Evolutionary conservation across 2,113 vertebrate genomes (phyloP).

Genomic region (Urocitellus parryii): DNA sequence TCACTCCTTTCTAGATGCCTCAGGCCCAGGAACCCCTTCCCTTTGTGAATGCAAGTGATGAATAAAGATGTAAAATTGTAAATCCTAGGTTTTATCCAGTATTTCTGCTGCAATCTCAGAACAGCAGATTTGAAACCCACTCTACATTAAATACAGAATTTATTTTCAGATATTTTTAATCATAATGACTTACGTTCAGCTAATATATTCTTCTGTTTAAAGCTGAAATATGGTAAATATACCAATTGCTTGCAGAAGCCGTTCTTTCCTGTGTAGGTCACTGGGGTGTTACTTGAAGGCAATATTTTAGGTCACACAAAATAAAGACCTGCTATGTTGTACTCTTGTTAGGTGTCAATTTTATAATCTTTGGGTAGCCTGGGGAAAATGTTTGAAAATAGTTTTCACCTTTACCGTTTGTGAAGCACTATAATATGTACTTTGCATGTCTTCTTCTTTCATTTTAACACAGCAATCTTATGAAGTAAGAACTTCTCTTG

Average conservation of each 20-base stretch:
- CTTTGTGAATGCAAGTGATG: slow-evolving; percentile 58
- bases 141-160: neutral
- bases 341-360: neutral
- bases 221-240: neutral
- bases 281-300: neutral
- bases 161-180: slow-evolving; percentile 53
- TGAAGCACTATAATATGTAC: neutral
- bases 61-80: neutral
- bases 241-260: slow-evolving; percentile 13
- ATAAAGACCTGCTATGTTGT: neutral
- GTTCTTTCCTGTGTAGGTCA: neutral
- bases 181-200: neutral
- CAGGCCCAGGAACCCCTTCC: neutral
- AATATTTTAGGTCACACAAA: neutral
- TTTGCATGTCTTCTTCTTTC: neutral
- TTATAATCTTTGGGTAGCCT: neutral
- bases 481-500: neutral
- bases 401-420: neutral
- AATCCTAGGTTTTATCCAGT: slow-evolving; percentile 29
- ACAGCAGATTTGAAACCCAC: neutral
- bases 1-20: slow-evolving; percentile 36
- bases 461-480: neutral
- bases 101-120: slow-evolving; percentile 29
- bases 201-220: slow-evolving; percentile 42
- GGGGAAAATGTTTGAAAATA: neutral